Evolutionary conservation across 2,888 invertebrate genomes (phyloP).

Genomic region (Conus canariensis): DNA sequence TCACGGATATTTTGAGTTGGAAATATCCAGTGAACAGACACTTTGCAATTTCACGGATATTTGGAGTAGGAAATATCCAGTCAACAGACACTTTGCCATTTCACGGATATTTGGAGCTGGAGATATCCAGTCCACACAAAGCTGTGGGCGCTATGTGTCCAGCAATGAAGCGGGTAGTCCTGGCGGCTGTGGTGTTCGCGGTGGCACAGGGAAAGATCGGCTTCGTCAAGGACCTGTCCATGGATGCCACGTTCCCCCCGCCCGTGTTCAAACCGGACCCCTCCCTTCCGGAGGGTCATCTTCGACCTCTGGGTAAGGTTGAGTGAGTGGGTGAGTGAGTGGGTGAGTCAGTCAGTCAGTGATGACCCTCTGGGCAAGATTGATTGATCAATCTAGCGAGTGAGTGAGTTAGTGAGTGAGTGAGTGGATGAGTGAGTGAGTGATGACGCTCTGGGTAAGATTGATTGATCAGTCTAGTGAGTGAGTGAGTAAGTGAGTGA

Average conservation of each 20-base stretch:
- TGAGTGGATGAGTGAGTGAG: too few species aligned
- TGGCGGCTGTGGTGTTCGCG: background rate
- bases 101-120: too few species aligned
- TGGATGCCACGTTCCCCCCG: constrained; percentile 71
- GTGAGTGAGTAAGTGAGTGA: background rate
- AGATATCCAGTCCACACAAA: too few species aligned
- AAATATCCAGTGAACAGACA: too few species aligned
- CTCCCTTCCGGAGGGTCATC: constrained; percentile 73
- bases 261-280: constrained; percentile 53
- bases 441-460: too few species aligned
- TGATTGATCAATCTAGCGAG: background rate
- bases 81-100: too few species aligned
- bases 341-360: too few species aligned
- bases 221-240: constrained; percentile 71
- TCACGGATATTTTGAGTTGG: too few species aligned
- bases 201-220: constrained; percentile 54
- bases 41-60: too few species aligned
- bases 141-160: background rate
- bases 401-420: background rate
- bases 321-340: background rate
- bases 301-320: constrained; percentile 71
- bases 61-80: too few species aligned
- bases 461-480: background rate
- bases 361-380: background rate
- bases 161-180: background rate